phyloP scores from a whole-genome alignment of 2,113 vertebrate genomes.

The Channa maculata region DNA sequence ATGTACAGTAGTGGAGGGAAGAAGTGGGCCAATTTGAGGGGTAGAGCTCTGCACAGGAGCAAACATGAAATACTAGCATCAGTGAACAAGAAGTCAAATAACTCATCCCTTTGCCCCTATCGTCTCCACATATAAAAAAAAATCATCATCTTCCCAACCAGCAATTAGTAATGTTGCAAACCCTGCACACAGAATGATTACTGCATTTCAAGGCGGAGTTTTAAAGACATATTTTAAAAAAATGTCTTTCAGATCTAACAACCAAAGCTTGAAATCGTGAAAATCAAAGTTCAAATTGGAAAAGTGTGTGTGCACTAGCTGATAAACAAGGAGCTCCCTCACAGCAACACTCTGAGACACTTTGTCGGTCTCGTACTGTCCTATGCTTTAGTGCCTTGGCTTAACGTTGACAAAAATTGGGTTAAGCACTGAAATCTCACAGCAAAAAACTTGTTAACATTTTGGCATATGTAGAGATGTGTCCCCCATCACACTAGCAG shows the following conservation, averaged over 20 bases:
- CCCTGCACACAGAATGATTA: background rate
- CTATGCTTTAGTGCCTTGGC: background rate
- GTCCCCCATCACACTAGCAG: no score
- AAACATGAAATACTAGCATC: conserved; percentile 66
- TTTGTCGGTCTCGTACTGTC: background rate
- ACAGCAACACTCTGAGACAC: background rate
- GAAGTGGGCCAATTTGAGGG: conserved; percentile 51
- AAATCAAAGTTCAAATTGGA: background rate
- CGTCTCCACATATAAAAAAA: conserved; percentile 18
- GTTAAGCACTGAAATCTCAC: background rate
- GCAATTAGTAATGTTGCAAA: conserved; percentile 39
- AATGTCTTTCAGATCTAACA: background rate
- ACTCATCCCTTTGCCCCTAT: conserved; percentile 31
- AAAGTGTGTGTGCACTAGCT: background rate
- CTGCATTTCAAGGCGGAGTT: no score
- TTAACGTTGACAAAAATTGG: background rate
- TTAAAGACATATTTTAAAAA: no score
- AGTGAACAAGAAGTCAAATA: conserved; percentile 53
- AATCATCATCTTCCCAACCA: background rate
- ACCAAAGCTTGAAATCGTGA: background rate
- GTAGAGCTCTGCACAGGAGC: conserved; percentile 42
- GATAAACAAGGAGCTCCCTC: background rate
- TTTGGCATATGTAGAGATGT: no score
- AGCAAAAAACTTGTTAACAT: background rate
- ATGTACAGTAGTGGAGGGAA: conserved; percentile 33